Evolutionary conservation across 2,113 vertebrate species (phyloP).

Genomic region (Cettia cetti): DNA sequence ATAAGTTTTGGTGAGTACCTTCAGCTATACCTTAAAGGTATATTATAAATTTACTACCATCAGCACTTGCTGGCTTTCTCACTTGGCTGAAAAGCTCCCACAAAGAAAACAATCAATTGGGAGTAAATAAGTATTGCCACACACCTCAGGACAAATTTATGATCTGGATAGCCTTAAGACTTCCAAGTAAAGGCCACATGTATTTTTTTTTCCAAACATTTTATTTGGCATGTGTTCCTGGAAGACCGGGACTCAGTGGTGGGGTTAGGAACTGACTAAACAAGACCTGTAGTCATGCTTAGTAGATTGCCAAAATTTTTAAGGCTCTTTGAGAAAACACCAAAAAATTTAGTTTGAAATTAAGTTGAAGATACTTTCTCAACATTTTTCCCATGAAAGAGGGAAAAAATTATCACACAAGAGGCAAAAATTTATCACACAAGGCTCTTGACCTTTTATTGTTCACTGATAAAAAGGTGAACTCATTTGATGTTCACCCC

Average conservation of each 20-base stretch:
- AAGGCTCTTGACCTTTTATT: neutral
- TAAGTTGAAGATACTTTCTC: neutral
- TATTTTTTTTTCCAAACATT: neutral
- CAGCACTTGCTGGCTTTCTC: neutral
- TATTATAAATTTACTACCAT: accelerated
- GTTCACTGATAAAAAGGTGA: neutral
- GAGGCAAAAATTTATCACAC: neutral
- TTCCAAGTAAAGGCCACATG: neutral
- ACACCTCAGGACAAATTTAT: neutral
- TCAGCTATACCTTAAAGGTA: neutral
- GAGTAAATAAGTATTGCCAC: neutral
- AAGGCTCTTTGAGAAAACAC: neutral
- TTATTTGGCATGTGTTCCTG: constrained; percentile 45
- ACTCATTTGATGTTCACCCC: neutral
- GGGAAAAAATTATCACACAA: too few species aligned
- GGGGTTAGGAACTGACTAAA: neutral
- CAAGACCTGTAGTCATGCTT: neutral
- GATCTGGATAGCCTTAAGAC: neutral
- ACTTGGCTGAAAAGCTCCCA: neutral
- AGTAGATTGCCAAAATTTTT: neutral
- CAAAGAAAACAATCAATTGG: neutral
- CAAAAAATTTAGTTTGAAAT: neutral
- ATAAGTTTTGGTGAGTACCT: neutral
- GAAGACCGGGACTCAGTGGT: neutral
- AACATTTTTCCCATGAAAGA: neutral